Conservation (phyloP, 2,797 vertebrate species). For the Cyprinella venusta region DNA sequence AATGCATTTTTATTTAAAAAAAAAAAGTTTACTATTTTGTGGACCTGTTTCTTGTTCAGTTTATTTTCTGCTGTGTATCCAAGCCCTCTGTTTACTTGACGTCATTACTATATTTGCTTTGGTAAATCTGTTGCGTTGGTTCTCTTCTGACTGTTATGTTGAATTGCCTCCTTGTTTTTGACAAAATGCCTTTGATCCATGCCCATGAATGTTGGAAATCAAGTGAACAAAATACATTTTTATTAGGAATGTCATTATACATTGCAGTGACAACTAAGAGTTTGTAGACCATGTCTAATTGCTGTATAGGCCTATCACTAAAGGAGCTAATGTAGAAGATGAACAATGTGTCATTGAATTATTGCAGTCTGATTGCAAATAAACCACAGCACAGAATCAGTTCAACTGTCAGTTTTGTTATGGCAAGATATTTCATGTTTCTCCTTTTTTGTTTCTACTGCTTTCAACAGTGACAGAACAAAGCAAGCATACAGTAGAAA, state of each 20-base stretch:
- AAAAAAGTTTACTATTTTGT: too few species aligned
- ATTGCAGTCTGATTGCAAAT: conserved; percentile 13
- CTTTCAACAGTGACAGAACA: neutral
- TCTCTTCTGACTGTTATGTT: too few species aligned
- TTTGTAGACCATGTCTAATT: neutral
- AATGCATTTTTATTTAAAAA: too few species aligned
- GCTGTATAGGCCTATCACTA: neutral
- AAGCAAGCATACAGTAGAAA: neutral
- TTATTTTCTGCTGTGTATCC: neutral
- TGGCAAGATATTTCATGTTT: conserved; percentile 5
- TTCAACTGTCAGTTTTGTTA: conserved; percentile 25
- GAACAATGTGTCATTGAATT: neutral
- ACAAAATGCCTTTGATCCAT: too few species aligned
- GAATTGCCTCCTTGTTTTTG: too few species aligned
- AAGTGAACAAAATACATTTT: neutral
- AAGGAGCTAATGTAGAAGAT: neutral
- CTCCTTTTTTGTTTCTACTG: neutral
- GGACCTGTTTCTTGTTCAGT: neutral
- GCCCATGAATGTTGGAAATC: neutral
- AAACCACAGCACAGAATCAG: conserved; percentile 10
- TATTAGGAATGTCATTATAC: neutral
- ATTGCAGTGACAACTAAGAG: neutral
- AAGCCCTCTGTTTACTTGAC: neutral
- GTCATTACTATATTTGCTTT: too few species aligned
- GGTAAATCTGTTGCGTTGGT: too few species aligned